phyloP scores from a whole-genome alignment of 2,888 invertebrate species.

The Heliconius ismenius region DNA sequence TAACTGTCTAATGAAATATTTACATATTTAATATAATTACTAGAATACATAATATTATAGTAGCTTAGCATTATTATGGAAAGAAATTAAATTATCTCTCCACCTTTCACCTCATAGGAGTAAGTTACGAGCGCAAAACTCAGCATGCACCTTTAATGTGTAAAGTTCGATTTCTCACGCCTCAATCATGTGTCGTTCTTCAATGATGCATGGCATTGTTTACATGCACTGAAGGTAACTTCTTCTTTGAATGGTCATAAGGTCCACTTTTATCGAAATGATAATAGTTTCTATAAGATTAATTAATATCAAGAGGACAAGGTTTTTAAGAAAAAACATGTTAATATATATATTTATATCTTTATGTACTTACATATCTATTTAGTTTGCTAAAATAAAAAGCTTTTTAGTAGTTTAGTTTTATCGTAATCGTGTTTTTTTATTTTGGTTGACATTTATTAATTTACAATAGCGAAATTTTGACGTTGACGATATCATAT shows the following conservation, averaged over 20 bases:
- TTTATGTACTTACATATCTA: no score
- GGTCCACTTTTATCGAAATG: conserved; percentile 20
- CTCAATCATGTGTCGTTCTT: conserved; percentile 26
- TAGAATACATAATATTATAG: no score
- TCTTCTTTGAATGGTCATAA: conserved; percentile 24
- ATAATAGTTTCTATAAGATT: conserved; percentile 19
- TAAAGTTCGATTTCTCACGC: conserved; percentile 21
- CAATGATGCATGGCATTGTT: conserved; percentile 26
- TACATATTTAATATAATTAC: no score
- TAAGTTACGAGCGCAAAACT: not conserved
- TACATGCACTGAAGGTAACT: conserved; percentile 24
- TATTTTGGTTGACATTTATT: not conserved
- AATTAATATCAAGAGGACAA: conserved; percentile 9
- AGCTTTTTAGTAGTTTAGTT: not conserved
- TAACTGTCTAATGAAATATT: no score
- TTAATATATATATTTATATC: not conserved
- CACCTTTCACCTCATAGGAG: conserved; percentile 5
- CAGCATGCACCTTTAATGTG: conserved; percentile 1
- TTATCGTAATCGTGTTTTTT: no score
- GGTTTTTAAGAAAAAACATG: not conserved
- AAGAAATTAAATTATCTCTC: not conserved
- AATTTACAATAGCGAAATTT: not conserved
- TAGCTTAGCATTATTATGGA: no score
- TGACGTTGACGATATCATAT: not conserved
- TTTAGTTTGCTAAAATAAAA: no score